These are phyloP conservation scores for Mirounga angustirostris DNA, from an alignment of 2,113 vertebrate genomes.

Conservation along the genomic window DNA sequence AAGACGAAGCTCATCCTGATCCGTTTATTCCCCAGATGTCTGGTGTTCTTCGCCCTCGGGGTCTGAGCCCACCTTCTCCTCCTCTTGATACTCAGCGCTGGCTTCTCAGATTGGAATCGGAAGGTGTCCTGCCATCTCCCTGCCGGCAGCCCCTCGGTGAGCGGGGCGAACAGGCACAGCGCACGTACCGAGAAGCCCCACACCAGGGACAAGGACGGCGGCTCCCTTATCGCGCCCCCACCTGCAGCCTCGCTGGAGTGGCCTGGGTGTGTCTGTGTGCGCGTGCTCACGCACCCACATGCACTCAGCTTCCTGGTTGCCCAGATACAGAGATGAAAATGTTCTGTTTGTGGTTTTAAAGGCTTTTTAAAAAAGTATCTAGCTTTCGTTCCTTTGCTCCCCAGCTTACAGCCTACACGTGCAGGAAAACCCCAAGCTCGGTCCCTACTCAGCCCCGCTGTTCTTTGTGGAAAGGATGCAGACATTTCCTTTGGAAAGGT, in stretches of 20 bases:
- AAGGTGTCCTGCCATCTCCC: background rate
- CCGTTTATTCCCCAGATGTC: background rate
- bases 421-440: accelerated
- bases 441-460: background rate
- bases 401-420: background rate
- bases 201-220: background rate
- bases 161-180: accelerated
- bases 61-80: background rate
- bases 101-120: background rate
- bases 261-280: background rate
- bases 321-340: background rate
- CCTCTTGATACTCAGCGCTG: accelerated
- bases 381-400: no score
- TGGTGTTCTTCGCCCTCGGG: background rate
- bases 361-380: no score
- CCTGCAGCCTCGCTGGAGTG: accelerated
- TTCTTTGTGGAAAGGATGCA: background rate
- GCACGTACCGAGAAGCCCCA: background rate
- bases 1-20: background rate
- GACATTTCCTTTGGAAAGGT: background rate
- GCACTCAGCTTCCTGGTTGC: background rate
- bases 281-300: background rate
- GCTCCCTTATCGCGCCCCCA: accelerated
- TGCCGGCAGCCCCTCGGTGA: background rate
- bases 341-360: background rate